Evolutionary conservation across 1,140 invertebrate genomes (phyloP).

Genomic region (Helicoverpa zea): DNA sequence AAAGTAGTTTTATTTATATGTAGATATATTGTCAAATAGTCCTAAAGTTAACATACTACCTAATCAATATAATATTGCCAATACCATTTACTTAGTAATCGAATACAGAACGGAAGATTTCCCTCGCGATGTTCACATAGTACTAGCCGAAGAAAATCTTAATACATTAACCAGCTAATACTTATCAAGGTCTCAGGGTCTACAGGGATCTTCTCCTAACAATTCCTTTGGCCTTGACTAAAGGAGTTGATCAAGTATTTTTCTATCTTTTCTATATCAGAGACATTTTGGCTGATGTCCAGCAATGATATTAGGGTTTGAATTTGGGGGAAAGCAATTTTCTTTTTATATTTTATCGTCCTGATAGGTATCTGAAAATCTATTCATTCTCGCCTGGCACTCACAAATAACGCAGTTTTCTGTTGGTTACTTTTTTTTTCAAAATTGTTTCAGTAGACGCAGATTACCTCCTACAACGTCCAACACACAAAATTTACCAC

Average conservation of each 20-base stretch:
- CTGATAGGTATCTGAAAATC: no score
- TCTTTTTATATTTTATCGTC: no score
- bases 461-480: no score
- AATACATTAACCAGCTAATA: not conserved
- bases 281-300: not conserved
- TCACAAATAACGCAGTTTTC: no score
- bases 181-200: not conserved
- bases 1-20: no score
- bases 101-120: constrained; percentile 1
- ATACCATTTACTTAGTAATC: constrained; percentile 8
- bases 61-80: not conserved
- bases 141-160: not conserved
- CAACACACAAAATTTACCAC: no score
- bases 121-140: constrained; percentile 5
- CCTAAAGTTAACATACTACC: not conserved
- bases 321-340: no score
- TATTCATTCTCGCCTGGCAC: no score
- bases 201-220: not conserved
- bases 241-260: not conserved
- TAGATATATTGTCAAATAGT: not conserved
- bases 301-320: no score
- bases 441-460: no score
- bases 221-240: not conserved
- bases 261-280: not conserved
- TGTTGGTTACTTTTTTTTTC: no score